Conservation (phyloP, 2,797 vertebrate genomes). For the Knipowitschia caucasica region DNA sequence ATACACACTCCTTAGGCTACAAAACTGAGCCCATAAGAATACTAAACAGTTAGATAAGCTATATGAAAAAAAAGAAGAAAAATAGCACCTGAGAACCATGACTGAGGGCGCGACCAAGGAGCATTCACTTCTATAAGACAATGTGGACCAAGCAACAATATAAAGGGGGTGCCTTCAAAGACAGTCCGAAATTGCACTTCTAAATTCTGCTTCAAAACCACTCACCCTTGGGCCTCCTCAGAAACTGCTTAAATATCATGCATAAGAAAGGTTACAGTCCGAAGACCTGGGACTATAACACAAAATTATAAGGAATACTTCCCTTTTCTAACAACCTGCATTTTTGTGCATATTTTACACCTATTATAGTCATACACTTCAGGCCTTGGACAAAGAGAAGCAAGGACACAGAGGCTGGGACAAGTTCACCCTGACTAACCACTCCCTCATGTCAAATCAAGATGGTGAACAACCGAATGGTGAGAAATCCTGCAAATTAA, state of each 20-base stretch:
- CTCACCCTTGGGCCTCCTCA: too few relatives aligned
- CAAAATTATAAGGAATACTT: conserved; percentile 25
- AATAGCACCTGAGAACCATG: too few relatives aligned
- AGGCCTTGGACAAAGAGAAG: conserved; percentile 14
- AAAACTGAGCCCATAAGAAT: too few relatives aligned
- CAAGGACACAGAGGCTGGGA: conserved; percentile 21
- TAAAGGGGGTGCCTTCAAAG: too few relatives aligned
- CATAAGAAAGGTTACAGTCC: conserved; percentile 16
- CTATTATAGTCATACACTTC: conserved; percentile 9
- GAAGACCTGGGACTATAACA: conserved; percentile 36
- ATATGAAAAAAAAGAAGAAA: too few relatives aligned
- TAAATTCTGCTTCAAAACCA: neutral
- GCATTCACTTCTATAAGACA: too few relatives aligned
- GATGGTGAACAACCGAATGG: conserved; percentile 30
- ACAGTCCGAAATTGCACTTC: conserved; percentile 5
- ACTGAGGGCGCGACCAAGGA: too few relatives aligned
- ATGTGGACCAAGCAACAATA: neutral
- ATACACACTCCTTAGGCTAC: too few relatives aligned
- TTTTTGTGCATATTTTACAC: conserved; percentile 42
- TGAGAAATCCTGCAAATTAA: conserved; percentile 40
- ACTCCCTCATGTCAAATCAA: conserved; percentile 50
- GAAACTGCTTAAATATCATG: conserved; percentile 3
- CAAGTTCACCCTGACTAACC: conserved; percentile 39
- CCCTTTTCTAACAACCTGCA: conserved; percentile 5
- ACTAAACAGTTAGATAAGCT: too few relatives aligned